Base-by-base conservation (phyloP, 2,797 vertebrate species). In the Champsocephalus gunnari region DNA sequence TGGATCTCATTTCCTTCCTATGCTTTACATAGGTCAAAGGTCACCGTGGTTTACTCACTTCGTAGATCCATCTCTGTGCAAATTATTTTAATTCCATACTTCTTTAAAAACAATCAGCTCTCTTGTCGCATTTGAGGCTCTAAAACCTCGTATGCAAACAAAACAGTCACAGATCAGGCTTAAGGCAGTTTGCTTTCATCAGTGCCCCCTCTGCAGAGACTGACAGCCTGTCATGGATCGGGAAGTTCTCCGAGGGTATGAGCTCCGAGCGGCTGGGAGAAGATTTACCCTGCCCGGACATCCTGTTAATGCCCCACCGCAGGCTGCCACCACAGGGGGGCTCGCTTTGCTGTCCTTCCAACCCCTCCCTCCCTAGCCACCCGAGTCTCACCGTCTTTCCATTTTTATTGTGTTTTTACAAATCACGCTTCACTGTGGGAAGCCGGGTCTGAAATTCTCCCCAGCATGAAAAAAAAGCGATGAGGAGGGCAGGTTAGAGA, bases 1-100 rank as follows among this genome's bases (percentile, higher is more conserved):
- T 91, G 86, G 73, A 84, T 95, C 93, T 77, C 90, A 93, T 81
- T 95, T 96, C 86, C 93, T 92, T 49, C 65, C 54, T 19, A 59
- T 71, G 87, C 69, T 50, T 28, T 48, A 21, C 65, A 7, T 16
- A 62, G 66, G 86, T 86, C 73, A 85, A 5, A 90, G 88, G 74
- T 86, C 79, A 80, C 45, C 34, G 0, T 5, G 47, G 17, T 75
- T 77, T 73, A 21, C 74, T 80, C 24, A 63, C 41, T 2, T 58
- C 11, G 0, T 19, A 13, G 41, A 14, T 48, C 43, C 44, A 32
- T 57, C 19, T 51, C 5, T 0, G 3, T 56, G 41, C 2, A 62
- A 58, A 71, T 41, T 0, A 56, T 71, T 16, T 66, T 1, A 84
- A 71, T 62, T 51, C 32, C 64, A 51, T 47, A n/a, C 13, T 75